Base-by-base conservation (phyloP, 2,888 invertebrate species). In the Pseudococcus longispinus region DNA sequence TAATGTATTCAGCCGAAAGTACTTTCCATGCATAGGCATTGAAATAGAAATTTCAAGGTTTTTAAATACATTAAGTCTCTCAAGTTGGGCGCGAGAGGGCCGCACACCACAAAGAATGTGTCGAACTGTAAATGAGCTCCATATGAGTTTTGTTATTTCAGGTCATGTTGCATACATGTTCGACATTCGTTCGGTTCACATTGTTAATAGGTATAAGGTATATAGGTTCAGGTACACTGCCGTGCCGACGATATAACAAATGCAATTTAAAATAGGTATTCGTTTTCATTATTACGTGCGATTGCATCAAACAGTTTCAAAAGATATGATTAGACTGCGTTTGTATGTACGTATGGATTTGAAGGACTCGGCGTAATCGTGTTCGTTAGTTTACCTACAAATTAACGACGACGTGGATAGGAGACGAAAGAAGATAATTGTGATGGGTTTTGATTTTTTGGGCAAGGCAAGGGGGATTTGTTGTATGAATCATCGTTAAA, bases 91-190 rank as follows among this genome's bases (percentile, higher is more conserved):
- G 13, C 70, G 70, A 23, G 65, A 29, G 70, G 26, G 65, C 65
- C 65, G 65, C n/a, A 46, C 51, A 51, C 11, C 20, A 23, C 60
- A 29, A 70, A 70, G 70, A 70, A 70, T 70, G 29, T 18, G 29
- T 29, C 70, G 70, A 29, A 29, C 29, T 15, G 15, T 70, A 70
- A 70, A 70, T 70, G 70, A 70, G 70, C 70, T 70, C 70, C 70
- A 70, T 70, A 70, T 70, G 70, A 70, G 70, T 70, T 70, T 60
- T 26, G 18, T 29, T 70, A 70, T 70, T 70, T 70, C 70, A 70
- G 70, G 70, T 70, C 70, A 70, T 70, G 70, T 29, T 60, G 60
- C 60, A 70, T 70, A 70, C 70, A 70, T 70, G 70, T 70, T 70
- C 70, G 70, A 70, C 70, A 70, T 70, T 51, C 70, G 29, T 70